Evolutionary conservation across 53 echinoderm and acorn worm genomes (phyloP), one percentile per base, ranked within the genome.

Genomic region (Holothuria scabra): DNA sequence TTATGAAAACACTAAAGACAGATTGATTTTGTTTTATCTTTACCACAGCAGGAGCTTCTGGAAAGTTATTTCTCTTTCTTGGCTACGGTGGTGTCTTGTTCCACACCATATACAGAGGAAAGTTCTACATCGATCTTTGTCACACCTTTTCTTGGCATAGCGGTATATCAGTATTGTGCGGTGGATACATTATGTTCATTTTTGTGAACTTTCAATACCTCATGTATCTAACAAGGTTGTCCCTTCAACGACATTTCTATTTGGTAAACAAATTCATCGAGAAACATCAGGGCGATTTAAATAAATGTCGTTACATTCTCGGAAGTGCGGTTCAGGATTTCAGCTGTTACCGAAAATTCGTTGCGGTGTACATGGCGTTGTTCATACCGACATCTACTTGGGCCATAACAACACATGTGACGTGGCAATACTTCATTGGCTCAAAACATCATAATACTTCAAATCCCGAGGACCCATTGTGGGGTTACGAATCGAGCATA

Each of bases 291-390:
- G 29, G 30, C 28, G 58, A 78, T 32, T 32, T 78, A 11, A 56
- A 78, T 56, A 12, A 13, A 55, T 78, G 78, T 32, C 56, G 78
- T 55, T 56, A 58, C 19, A 30, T 56, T 26, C 78, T 78, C 8
- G 78, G 78, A 13, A 46, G 56, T 55, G 78, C 78, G 1, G 52
- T 78, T 56, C 78, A 78, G 21, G 78, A 78, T 20, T 78, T 78
- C 32, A 78, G 28, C 52, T 78, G 78, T 26, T 78, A 55, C 57
- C 56, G 58, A 56, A n/a, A 78, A 58, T 78, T 48, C 78, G 48
- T 78, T 56, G 56, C 56, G 21, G 20, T 78, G 31, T 78, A 28
- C 78, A 30, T 56, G 20, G 13, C 23, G 8, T 16, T 56, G 16
- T 78, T 29, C 56, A 30, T 57, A 28, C 14, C 78, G 16, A 58